A percentile compares a stretch with the other conserved stretches of the same genome.
Conservation (phyloP, 1,140 invertebrate species). For the Phthorimaea operculella region DNA sequence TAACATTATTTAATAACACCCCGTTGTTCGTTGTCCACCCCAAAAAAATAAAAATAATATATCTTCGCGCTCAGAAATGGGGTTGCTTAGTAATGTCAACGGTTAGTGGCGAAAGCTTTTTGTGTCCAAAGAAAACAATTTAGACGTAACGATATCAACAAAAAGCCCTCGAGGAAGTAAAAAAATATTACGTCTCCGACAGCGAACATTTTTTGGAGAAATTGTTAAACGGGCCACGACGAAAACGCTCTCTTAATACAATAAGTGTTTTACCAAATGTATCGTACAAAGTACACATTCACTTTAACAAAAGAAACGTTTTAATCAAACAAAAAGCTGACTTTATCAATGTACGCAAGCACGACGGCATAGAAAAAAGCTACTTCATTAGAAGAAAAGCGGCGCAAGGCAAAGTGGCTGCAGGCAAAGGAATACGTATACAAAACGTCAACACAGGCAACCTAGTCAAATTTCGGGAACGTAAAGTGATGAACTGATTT, state of each 20-base stretch:
- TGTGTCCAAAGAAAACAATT: slow-evolving; percentile 1
- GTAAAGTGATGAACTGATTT: too few relatives aligned
- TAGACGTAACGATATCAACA: slow-evolving; percentile 1
- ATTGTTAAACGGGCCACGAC: neutral
- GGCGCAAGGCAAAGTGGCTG: neutral
- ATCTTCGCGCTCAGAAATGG: neutral
- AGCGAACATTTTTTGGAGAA: neutral
- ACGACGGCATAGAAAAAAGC: neutral
- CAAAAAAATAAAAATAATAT: slow-evolving; percentile 1
- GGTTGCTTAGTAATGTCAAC: neutral
- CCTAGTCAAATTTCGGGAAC: too few relatives aligned
- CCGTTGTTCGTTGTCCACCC: neutral
- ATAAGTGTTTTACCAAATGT: neutral
- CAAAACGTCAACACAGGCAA: neutral
- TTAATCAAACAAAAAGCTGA: neutral
- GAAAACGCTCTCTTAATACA: neutral
- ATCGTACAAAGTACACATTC: neutral
- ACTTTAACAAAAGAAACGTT: neutral
- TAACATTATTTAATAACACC: slow-evolving; percentile 1
- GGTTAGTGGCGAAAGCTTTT: slow-evolving; percentile 1
- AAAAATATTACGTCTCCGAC: neutral
- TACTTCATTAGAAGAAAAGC: neutral
- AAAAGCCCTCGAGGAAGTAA: neutral
- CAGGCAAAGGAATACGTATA: neutral
- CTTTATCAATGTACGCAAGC: neutral